Percentiles rank a stretch among this genome's conserved stretches.
Evolutionary conservation across 2,113 vertebrate genomes (phyloP).

Genomic region (Corynorhinus townsendii): DNA sequence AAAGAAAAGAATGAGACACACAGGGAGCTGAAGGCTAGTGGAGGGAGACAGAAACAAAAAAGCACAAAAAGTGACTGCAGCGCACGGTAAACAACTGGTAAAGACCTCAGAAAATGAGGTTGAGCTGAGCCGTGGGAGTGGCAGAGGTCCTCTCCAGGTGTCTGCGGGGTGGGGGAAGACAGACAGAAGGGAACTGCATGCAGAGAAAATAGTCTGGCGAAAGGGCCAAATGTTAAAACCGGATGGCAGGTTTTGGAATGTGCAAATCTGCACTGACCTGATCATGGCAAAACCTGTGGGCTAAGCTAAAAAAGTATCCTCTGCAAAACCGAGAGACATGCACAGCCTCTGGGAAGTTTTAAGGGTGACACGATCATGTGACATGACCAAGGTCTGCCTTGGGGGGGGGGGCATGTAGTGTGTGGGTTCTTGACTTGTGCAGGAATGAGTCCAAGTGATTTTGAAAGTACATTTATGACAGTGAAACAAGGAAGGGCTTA

Average conservation of each 20-base stretch:
- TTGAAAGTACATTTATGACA: too few relatives aligned
- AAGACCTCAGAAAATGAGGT: background rate
- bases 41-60: background rate
- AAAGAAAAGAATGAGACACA: background rate
- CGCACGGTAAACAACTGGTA: background rate
- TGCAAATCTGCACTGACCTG: background rate
- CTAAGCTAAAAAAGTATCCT: background rate
- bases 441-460: too few relatives aligned
- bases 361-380: background rate
- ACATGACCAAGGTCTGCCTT: too few relatives aligned
- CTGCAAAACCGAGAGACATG: background rate
- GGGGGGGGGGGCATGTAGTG: too few relatives aligned
- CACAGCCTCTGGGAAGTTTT: background rate
- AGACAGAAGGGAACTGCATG: background rate
- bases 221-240: background rate
- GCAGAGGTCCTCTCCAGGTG: background rate
- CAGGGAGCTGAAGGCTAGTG: background rate
- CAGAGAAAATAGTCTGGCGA: background rate
- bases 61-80: background rate
- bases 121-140: background rate
- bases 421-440: too few relatives aligned
- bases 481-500: too few relatives aligned
- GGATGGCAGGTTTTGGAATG: background rate
- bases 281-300: background rate
- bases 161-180: too few relatives aligned